Base-by-base conservation (phyloP, 2,797 vertebrate species). In the Myotis findleyi region DNA sequence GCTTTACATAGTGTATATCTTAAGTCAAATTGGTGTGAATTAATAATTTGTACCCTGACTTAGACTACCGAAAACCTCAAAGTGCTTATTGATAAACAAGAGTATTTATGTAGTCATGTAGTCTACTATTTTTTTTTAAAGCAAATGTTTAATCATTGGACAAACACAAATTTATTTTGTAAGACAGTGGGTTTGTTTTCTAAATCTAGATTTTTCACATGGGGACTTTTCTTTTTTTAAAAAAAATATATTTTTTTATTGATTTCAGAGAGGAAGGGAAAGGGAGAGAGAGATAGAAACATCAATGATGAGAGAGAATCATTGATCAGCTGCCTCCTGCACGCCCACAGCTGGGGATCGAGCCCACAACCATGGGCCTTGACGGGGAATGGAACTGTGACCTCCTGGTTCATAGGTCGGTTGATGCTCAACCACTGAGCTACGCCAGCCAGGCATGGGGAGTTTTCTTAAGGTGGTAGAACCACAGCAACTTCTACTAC, bases 181-280 rank as follows among this genome's bases (percentile, higher is more conserved):
- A 80, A 64, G 83, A 66, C 10, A 33, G 57, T 49, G 51, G 44
- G 49, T 91, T 95, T 87, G 27, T 92, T 94, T 91, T 64, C n/a
- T 84, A 18, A 92, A 77, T 81, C 33, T 85, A 86, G 69, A 77
- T 82, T 95, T 66, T 95, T 84, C 59, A 83, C 8, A 49, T 18
- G n/a, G 55, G 18, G 38, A 55, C 7, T 51, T 76, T 91, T 44
- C 33, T 72, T 90, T 55, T 53, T 18, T 53, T 10, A 9, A 44
- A 53, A 55, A 8, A 55, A 9, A 55, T 23, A 4, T 55, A 55
- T 55, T 10, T 23, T 23, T 13, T 47, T 13, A 57, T 57, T 10
- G 23, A 57, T 57, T 27, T 59, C 57, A 59, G 25, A 27, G 5
- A 27, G 59, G 59, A 62, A 62, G 59, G 59, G 59, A 62, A 30